Evolutionary conservation across 2,888 invertebrate species (phyloP).

Genomic region (Drosophila parthenogenetica): DNA sequence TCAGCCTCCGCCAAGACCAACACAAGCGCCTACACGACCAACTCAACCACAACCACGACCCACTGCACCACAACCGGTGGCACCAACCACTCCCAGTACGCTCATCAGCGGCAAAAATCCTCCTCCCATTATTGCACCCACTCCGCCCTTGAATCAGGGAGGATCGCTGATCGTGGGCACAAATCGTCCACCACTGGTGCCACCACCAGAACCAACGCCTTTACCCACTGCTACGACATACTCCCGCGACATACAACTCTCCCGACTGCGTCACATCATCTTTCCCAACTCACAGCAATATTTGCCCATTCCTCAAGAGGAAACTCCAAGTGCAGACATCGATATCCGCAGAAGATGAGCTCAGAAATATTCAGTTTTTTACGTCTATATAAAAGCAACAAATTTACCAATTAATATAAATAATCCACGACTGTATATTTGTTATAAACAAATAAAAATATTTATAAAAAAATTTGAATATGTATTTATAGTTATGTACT

Average conservation of each 20-base stretch:
- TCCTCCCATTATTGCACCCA: conserved; percentile 40
- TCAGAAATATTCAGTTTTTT: background rate
- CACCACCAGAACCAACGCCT: conserved; percentile 7
- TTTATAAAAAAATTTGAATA: conserved; percentile 7
- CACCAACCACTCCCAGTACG: conserved; percentile 21
- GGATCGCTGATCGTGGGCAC: conserved; percentile 52
- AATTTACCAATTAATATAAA: background rate
- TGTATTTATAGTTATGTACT: too few species aligned
- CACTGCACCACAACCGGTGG: conserved; percentile 23
- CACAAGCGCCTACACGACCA: background rate
- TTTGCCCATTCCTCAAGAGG: conserved; percentile 24
- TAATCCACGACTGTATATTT: background rate
- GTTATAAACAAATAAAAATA: conserved; percentile 21
- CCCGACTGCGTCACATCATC: conserved; percentile 46
- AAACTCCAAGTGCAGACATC: conserved; percentile 29
- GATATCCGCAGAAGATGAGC: conserved; percentile 58
- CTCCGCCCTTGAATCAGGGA: conserved; percentile 17
- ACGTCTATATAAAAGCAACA: background rate
- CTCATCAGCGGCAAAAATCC: conserved; percentile 45
- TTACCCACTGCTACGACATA: background rate
- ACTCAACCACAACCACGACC: conserved; percentile 7
- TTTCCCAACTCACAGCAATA: conserved; percentile 57
- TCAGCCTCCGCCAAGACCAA: conserved; percentile 3
- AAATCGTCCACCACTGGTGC: conserved; percentile 53
- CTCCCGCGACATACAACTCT: conserved; percentile 24